Evolutionary conservation across 2,888 invertebrate genomes (phyloP), one percentile per base, ranked within the genome.

Genomic region (Heliconius hortense): DNA sequence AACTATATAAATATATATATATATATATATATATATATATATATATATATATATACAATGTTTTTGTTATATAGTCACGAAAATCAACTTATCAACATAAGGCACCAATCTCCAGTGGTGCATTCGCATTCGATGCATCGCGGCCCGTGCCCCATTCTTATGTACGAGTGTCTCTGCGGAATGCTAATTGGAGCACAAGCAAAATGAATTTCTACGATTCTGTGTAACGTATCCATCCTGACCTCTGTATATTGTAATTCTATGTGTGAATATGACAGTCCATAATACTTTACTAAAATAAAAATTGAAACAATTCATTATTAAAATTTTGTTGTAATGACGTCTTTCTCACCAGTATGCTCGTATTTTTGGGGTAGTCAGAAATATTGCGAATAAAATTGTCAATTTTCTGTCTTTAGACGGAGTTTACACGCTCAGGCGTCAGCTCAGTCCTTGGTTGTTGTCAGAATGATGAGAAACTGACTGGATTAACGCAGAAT

Each of bases 121-220:
- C 67, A 63, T 72, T 82, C 84, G 69, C 64, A 71, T 71, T 71
- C 71, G 71, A 77, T 77, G 79, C 79, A 73, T 13, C 53, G 60
- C 76, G 53, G 69, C 60, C 70, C 73, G 76, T 74, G 74, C 75
- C 75, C 74, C 77, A 73, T 79, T 75, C 76, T 75, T 73, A 78
- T 75, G 76, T 53, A 72, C 26, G 66, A 66, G 39, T 43, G 11
- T 62, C 69, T 24, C 72, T 59, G 63, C 56, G 31, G 77, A 75
- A 77, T 75, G 73, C 64, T 72, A 75, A 78, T 77, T 73, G 31
- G 63, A 66, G 43, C 72, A 77, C 66, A 60, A 73, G 63, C 66
- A 67, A 48, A 63, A 74, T 76, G n/a, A 59, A 75, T 72, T 72
- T 72, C 67, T 75, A 39, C 60, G 63, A 39, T 73, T 76, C 76